These are phyloP conservation scores for Carduelis carduelis DNA, from an alignment of 2,797 vertebrate genomes.

Conservation along the genomic window DNA sequence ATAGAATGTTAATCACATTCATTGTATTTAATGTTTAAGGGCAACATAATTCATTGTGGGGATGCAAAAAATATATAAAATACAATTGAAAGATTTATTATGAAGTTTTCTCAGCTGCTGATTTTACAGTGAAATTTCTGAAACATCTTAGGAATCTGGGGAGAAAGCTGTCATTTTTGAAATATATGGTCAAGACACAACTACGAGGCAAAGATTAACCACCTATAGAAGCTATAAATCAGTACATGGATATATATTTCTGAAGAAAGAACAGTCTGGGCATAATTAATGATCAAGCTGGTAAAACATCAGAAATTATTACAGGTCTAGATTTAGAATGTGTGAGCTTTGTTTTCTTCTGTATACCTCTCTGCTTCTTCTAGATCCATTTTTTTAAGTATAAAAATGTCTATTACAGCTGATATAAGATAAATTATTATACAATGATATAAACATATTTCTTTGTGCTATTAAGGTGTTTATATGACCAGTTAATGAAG, in stretches of 20 bases:
- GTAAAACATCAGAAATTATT: slow-evolving; percentile 34
- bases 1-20: not conserved
- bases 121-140: slow-evolving; percentile 17
- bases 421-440: not conserved
- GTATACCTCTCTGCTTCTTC: not conserved
- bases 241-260: not conserved
- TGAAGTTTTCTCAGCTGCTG: slow-evolving; percentile 4
- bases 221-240: slow-evolving; percentile 12
- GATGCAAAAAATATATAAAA: slow-evolving; percentile 16
- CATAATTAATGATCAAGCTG: not conserved
- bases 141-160: not conserved
- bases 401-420: not conserved
- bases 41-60: not conserved
- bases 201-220: slow-evolving; percentile 36
- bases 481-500: not conserved
- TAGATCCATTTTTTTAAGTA: not conserved
- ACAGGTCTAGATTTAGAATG: not conserved
- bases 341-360: not conserved
- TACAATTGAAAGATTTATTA: slow-evolving; percentile 19
- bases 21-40: not conserved
- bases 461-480: not conserved
- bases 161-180: slow-evolving; percentile 31
- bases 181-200: slow-evolving; percentile 21
- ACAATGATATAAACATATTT: not conserved
- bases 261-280: not conserved